phyloP scores from a whole-genome alignment of 2,888 invertebrate genomes.

The Andricus quercusramuli region DNA sequence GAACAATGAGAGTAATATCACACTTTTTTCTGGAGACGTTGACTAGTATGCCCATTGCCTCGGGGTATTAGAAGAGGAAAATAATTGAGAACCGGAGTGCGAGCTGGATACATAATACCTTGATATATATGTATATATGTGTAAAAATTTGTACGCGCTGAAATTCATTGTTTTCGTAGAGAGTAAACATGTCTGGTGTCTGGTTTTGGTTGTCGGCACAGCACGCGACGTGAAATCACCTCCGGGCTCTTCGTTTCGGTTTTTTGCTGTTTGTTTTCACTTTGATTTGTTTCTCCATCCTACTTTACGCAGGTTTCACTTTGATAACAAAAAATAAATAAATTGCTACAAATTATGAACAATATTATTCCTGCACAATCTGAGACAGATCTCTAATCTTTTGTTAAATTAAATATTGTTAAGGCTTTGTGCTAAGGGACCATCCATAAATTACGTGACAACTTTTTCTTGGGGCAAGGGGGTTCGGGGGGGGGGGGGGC shows the following conservation, averaged over 20 bases:
- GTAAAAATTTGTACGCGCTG: conserved; percentile 39
- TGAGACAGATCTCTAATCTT: not conserved
- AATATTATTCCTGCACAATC: not conserved
- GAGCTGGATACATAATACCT: conserved; percentile 20
- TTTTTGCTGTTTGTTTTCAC: conserved; percentile 41
- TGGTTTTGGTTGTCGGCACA: conserved; percentile 69
- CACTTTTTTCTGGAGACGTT: conserved; percentile 24
- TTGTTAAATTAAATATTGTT: no score
- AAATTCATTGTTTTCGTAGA: conserved; percentile 31
- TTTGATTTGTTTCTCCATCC: conserved; percentile 60
- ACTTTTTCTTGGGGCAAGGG: no score
- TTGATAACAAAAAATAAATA: not conserved
- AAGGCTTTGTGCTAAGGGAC: not conserved
- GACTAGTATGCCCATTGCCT: conserved; percentile 48
- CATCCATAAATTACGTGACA: no score
- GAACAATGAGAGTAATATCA: conserved; percentile 15
- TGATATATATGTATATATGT: conserved; percentile 44
- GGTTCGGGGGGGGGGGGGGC: no score
- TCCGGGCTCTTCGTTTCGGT: conserved; percentile 60
- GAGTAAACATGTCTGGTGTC: conserved; percentile 52
- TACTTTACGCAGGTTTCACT: not conserved
- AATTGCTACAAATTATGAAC: no score
- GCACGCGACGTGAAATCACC: conserved; percentile 71
- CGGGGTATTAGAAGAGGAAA: conserved; percentile 66
- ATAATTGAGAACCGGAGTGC: conserved; percentile 65